Percentiles rank a stretch among this genome's conserved stretches.
phyloP scores from a whole-genome alignment of 2,113 vertebrate genomes.

The Brachyhypopomus occidentalis region DNA sequence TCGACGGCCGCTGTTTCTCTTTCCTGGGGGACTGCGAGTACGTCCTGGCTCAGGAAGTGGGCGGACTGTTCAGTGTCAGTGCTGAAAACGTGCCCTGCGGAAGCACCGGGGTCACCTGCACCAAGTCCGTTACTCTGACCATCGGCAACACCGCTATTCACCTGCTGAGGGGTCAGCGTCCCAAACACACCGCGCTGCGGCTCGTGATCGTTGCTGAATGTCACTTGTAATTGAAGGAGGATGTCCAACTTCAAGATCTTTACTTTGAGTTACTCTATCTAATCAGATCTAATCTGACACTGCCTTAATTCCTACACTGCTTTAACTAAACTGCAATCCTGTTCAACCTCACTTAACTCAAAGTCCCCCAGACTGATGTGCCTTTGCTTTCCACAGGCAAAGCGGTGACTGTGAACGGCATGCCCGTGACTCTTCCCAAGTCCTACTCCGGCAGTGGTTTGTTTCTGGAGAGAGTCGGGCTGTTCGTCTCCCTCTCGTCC shows the following conservation, averaged over 20 bases:
- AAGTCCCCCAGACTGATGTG: not conserved
- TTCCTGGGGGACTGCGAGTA: constrained; percentile 92
- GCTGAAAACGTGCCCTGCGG: constrained; percentile 89
- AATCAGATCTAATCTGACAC: too few relatives aligned
- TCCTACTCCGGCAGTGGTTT: constrained; percentile 83
- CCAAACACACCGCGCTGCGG: not conserved
- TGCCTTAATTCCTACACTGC: not conserved
- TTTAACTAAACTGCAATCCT: not conserved
- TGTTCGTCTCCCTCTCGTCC: constrained; percentile 82
- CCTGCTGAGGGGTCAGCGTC: constrained; percentile 82
- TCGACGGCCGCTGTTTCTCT: constrained; percentile 83
- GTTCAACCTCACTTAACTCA: not conserved
- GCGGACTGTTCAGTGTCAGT: constrained; percentile 77
- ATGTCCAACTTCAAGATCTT: too few relatives aligned
- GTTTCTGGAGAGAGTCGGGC: constrained; percentile 72
- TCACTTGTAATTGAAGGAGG: too few relatives aligned
- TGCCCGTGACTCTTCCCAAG: constrained; percentile 78
- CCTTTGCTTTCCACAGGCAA: constrained; percentile 69
- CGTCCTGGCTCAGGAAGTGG: constrained; percentile 77
- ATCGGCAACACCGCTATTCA: constrained; percentile 81
- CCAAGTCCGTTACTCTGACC: constrained; percentile 83
- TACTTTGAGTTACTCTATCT: too few relatives aligned
- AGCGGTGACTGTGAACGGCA: constrained; percentile 85
- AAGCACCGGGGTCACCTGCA: constrained; percentile 84
- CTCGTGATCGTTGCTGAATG: too few relatives aligned